Percentiles rank a stretch among this genome's conserved stretches.
Evolutionary conservation across 1,140 invertebrate genomes (phyloP).

Genomic region (Bombus waltoni): DNA sequence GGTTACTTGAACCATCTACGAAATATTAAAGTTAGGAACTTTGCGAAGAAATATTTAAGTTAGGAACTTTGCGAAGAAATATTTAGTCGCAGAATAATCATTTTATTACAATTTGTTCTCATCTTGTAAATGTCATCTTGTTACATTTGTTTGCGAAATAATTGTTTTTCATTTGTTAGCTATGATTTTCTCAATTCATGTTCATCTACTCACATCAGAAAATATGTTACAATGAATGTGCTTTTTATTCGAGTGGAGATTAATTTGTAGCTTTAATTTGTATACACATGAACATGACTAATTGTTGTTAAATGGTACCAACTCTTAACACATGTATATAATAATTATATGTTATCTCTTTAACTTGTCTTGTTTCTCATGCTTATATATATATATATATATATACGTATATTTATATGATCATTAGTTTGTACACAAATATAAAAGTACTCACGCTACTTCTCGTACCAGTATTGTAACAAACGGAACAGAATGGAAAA

Average conservation of each 20-base stretch:
- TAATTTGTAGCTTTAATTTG: slow-evolving; percentile 30
- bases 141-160: slow-evolving; percentile 16
- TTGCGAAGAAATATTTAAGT: slow-evolving; percentile 13
- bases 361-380: slow-evolving; percentile 39
- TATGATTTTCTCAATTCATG: neutral
- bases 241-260: slow-evolving; percentile 27
- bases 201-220: neutral
- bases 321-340: slow-evolving; percentile 9
- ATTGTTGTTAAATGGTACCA: slow-evolving; percentile 1
- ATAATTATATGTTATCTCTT: slow-evolving; percentile 23
- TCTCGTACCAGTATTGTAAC: slow-evolving; percentile 48
- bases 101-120: slow-evolving; percentile 1
- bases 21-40: slow-evolving; percentile 19
- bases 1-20: slow-evolving; percentile 71
- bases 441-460: slow-evolving; percentile 49
- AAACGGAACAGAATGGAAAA: slow-evolving; percentile 42
- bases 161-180: neutral
- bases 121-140: slow-evolving; percentile 19
- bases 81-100: neutral
- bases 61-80: slow-evolving; percentile 4
- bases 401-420: slow-evolving; percentile 34
- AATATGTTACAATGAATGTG: slow-evolving; percentile 20
- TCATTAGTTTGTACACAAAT: slow-evolving; percentile 42
- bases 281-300: slow-evolving; percentile 18
- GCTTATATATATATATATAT: neutral